phyloP scores from a whole-genome alignment of 2,113 vertebrate genomes.

The Camelus dromedarius region DNA sequence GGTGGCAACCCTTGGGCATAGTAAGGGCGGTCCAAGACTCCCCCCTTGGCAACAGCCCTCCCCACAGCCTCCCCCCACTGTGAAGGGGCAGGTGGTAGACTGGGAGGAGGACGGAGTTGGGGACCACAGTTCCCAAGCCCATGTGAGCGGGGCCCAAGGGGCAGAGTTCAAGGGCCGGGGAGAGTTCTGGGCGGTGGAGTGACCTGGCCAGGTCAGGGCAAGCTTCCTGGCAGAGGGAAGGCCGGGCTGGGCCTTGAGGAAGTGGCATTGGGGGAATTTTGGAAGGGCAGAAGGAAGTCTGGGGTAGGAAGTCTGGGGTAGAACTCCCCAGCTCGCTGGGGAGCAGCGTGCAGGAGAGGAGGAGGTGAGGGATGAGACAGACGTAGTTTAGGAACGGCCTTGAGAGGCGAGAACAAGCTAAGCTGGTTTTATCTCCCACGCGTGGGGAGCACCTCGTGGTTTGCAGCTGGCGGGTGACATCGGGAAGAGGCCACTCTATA shows the following conservation, averaged over 20 bases:
- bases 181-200: neutral
- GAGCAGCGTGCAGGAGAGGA: neutral
- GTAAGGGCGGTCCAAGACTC: rapidly evolving
- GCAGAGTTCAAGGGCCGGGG: rapidly evolving
- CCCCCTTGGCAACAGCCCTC: rapidly evolving
- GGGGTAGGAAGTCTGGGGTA: rapidly evolving
- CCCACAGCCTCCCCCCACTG: neutral
- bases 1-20: neutral
- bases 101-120: neutral
- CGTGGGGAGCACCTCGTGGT: neutral
- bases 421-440: neutral
- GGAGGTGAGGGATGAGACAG: neutral
- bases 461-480: too few species aligned
- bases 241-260: neutral
- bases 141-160: neutral
- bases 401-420: neutral
- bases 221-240: neutral
- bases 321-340: too few species aligned
- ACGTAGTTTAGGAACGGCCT: too few species aligned
- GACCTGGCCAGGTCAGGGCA: rapidly evolving
- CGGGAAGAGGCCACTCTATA: neutral
- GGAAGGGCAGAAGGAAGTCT: too few species aligned
- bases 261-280: rapidly evolving
- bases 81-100: neutral
- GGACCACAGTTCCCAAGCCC: neutral